A percentile compares a stretch with the other conserved stretches of the same genome.
These are phyloP conservation scores for Amphiprion clarkii DNA, from an alignment of 2,797 vertebrate species.

Conservation along the genomic window DNA sequence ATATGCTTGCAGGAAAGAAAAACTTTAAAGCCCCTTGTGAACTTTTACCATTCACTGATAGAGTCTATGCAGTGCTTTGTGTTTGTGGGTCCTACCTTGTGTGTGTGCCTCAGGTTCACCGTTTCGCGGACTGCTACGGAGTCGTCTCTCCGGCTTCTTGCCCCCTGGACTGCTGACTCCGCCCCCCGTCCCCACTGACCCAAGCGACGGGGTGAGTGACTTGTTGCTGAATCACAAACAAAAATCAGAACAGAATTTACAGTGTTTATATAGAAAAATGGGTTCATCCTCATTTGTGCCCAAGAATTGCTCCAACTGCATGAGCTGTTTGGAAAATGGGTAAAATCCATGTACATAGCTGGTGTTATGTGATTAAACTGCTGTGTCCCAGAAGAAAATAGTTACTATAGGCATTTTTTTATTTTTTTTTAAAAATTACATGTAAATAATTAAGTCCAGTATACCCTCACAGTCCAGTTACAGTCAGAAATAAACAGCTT, in stretches of 20 bases:
- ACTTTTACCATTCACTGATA: neutral
- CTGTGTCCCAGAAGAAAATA: too few relatives aligned
- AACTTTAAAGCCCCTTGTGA: neutral
- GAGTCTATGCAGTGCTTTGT: neutral
- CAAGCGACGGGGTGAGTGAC: constrained; percentile 73
- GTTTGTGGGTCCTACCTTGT: constrained; percentile 86
- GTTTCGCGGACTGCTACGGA: constrained; percentile 94
- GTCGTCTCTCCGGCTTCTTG: constrained; percentile 92
- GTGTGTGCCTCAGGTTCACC: constrained; percentile 89
- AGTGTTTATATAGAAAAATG: neutral
- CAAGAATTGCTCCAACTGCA: neutral
- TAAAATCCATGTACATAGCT: too few relatives aligned
- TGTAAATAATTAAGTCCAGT: too few relatives aligned
- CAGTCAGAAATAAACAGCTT: too few relatives aligned
- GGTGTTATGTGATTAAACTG: neutral
- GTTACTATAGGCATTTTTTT: too few relatives aligned
- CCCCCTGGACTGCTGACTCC: constrained; percentile 85
- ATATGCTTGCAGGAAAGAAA: constrained; percentile 6
- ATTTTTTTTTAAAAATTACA: too few relatives aligned
- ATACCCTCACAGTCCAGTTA: too few relatives aligned
- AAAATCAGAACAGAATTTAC: neutral
- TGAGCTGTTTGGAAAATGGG: neutral
- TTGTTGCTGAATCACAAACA: constrained; percentile 71
- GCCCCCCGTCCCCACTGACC: constrained; percentile 80
- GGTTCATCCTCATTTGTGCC: too few relatives aligned